Evolutionary conservation across 2,113 vertebrate genomes (phyloP), one percentile per base, ranked within the genome.

Genomic region (Brachypteracias leptosomus): DNA sequence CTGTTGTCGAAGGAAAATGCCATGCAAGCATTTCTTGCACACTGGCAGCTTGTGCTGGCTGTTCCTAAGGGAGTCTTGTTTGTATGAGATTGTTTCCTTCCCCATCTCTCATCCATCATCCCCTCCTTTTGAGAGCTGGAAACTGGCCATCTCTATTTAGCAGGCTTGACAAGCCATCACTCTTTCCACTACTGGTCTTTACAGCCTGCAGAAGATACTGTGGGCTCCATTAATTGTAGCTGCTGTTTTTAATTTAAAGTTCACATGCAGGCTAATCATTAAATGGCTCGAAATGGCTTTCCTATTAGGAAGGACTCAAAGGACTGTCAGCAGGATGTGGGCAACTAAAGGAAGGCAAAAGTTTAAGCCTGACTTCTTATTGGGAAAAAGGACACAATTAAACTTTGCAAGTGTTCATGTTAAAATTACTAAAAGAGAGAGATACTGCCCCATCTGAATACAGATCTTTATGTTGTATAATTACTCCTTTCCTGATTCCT

Each of bases 221-320:
- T 78, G 62, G 79, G 40, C 79, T 95, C 83, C 85, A 61, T 67
- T 93, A 93, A 93, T 63, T 89, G 90, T 52, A 73, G 78, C 71
- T 91, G 77, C 90, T 96, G 86, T 29, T 91, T 93, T 92, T 78
- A 95, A 97, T 92, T 96, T 96, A 68, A 93, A 89, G 92, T 92
- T 93, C 84, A 95, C 74, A 83, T 62, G 75, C 63, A 84, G 78
- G 47, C 86, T 91, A 92, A 93, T 93, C 63, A 77, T 94, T 90
- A 88, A 87, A 77, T 88, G 58, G 42, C 72, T 85, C 38, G 55
- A 65, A 89, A 94, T 59, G 54, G 66, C 62, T 95, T 70, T 94
- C 52, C 70, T 66, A 47, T 79, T 63, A 76, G 71, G 67, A 79
- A 85, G 65, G 80, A 54, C 47, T 66, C 28, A 59, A 76, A 93